These are phyloP conservation scores for Perca fluviatilis DNA, from an alignment of 2,113 vertebrate species.

Conservation along the genomic window DNA sequence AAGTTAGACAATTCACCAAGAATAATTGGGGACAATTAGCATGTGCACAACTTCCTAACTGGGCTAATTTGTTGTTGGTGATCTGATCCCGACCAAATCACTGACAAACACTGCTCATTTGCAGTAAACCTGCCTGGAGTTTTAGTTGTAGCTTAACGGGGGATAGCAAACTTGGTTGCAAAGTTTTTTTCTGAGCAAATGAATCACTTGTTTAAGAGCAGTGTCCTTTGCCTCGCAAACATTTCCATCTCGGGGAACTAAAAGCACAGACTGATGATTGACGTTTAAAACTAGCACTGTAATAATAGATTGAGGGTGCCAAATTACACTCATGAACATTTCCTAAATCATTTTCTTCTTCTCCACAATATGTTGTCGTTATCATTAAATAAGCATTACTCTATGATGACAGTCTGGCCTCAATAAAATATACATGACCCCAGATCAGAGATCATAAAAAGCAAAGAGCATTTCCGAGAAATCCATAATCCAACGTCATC, in stretches of 20 bases:
- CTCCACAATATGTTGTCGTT: not conserved
- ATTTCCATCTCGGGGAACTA: not conserved
- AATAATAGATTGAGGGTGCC: not conserved
- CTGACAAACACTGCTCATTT: slow-evolving; percentile 16
- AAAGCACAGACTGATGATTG: not conserved
- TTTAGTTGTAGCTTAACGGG: slow-evolving; percentile 15
- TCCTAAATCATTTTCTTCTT: not conserved
- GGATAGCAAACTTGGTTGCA: not conserved
- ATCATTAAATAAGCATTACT: not conserved
- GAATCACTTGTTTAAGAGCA: not conserved
- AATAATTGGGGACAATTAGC: slow-evolving; percentile 79
- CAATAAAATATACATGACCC: slow-evolving; percentile 3
- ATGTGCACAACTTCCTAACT: slow-evolving; percentile 79
- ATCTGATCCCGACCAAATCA: slow-evolving; percentile 26
- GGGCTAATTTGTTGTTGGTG: slow-evolving; percentile 59
- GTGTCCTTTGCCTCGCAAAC: slow-evolving; percentile 3
- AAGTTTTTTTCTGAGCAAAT: not conserved
- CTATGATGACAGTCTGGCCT: not conserved
- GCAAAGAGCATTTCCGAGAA: slow-evolving; percentile 29
- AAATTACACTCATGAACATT: not conserved
- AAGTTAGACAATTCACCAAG: slow-evolving; percentile 68
- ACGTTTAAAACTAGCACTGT: not conserved
- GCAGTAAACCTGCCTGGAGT: not conserved
- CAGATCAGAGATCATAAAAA: slow-evolving; percentile 2
- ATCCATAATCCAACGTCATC: slow-evolving; percentile 22